These are phyloP conservation scores for Meloidogyne floridensis DNA, from an alignment of 1,140 invertebrate genomes.

Conservation along the genomic window DNA sequence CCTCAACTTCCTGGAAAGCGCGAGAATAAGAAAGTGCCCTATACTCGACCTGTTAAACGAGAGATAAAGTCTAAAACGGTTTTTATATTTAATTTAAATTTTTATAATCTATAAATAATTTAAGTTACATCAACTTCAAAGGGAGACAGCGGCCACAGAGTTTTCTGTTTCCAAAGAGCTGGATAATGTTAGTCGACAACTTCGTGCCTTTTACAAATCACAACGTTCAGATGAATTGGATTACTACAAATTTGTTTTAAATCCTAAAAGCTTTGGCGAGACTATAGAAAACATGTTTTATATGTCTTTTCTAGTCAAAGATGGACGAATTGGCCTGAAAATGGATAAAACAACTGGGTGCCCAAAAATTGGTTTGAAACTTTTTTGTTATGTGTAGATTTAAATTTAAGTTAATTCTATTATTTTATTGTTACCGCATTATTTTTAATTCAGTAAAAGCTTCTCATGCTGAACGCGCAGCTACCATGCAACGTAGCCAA, in stretches of 20 bases:
- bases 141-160: background rate
- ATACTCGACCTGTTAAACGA: background rate
- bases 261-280: constrained; percentile 36
- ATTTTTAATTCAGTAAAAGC: background rate
- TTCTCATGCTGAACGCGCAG: background rate
- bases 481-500: background rate
- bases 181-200: constrained; percentile 28
- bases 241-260: constrained; percentile 37
- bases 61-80: constrained; percentile 30
- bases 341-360: constrained; percentile 23
- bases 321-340: constrained; percentile 25
- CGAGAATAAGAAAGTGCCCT: background rate
- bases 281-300: constrained; percentile 41
- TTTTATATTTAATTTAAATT: constrained; percentile 18
- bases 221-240: constrained; percentile 15
- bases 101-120: background rate
- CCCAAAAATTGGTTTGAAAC: background rate
- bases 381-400: background rate
- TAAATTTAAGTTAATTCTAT: no score
- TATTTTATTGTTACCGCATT: no score
- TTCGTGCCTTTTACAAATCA: constrained; percentile 31
- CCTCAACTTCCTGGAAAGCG: constrained; percentile 20
- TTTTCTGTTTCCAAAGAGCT: constrained; percentile 30
- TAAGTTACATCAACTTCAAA: background rate
- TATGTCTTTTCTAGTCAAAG: constrained; percentile 33